Evolutionary conservation across 2,888 invertebrate genomes (phyloP).

Genomic region (Caenorhabditis japonica): DNA sequence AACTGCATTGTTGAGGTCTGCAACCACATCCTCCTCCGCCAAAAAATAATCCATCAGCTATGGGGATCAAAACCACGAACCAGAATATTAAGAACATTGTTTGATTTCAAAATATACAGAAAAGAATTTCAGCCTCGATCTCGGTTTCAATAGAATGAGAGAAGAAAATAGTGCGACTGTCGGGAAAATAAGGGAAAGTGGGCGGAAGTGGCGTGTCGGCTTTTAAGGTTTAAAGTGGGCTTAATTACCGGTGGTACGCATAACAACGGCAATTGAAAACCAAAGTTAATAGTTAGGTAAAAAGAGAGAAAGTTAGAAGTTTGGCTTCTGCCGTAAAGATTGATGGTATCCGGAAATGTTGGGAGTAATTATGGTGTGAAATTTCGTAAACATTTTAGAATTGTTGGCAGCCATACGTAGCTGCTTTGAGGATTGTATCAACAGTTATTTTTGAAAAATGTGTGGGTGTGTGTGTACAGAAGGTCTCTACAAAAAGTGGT

Average conservation of each 20-base stretch:
- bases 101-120: background rate
- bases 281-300: no score
- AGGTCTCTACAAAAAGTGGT: no score
- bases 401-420: no score
- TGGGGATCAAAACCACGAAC: slow-evolving; percentile 13
- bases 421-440: no score
- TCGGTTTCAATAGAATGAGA: background rate
- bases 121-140: slow-evolving; percentile 8
- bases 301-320: slow-evolving; percentile 3
- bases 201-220: slow-evolving; percentile 39
- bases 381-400: no score
- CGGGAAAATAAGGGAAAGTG: slow-evolving; percentile 23
- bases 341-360: background rate
- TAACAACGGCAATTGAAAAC: slow-evolving; percentile 12
- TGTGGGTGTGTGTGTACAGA: no score
- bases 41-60: slow-evolving; percentile 16
- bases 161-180: background rate
- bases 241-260: slow-evolving; percentile 11
- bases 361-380: no score
- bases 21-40: slow-evolving; percentile 32
- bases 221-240: slow-evolving; percentile 9
- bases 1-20: slow-evolving; percentile 22
- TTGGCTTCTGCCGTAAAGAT: background rate
- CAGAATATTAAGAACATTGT: background rate
- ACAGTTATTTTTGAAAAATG: no score